Percentiles rank a stretch among this genome's conserved stretches.
These are phyloP conservation scores for Steinernema feltiae DNA, from an alignment of 1,140 invertebrate species.

Conservation along the genomic window DNA sequence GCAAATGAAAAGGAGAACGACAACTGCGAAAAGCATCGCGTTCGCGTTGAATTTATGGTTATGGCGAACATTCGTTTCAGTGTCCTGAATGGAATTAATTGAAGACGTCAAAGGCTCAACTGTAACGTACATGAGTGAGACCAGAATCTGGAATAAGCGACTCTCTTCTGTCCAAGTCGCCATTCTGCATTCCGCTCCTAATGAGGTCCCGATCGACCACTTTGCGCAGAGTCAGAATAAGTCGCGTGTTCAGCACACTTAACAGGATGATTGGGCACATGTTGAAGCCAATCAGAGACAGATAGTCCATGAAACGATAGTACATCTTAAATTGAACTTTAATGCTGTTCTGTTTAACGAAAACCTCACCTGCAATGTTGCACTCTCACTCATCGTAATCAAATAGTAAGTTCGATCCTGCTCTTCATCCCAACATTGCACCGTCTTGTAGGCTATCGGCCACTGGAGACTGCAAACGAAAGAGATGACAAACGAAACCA, in stretches of 20 bases:
- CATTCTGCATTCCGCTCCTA: neutral
- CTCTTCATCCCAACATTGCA: conserved; percentile 36
- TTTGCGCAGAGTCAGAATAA: conserved; percentile 46
- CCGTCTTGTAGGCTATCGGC: conserved; percentile 48
- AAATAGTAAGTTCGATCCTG: conserved; percentile 36
- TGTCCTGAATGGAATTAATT: neutral
- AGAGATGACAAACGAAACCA: conserved; percentile 40
- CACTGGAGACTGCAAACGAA: conserved; percentile 53
- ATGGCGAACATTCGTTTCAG: conserved; percentile 23
- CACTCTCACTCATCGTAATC: conserved; percentile 36
- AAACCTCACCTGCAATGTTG: conserved; percentile 28
- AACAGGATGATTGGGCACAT: conserved; percentile 47
- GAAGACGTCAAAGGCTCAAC: no score
- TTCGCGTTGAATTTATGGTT: conserved; percentile 47
- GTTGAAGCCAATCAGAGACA: conserved; percentile 52
- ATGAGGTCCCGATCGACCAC: conserved; percentile 48
- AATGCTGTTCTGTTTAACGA: conserved; percentile 2
- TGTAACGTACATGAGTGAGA: neutral
- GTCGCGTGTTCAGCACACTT: conserved; percentile 41
- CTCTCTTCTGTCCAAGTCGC: neutral
- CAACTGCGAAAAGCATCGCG: conserved; percentile 57
- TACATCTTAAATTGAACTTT: conserved; percentile 46
- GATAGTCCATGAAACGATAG: conserved; percentile 51
- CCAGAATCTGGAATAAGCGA: conserved; percentile 4
- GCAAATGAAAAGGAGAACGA: conserved; percentile 52